Conservation (phyloP, 2,797 vertebrate genomes). For the Leontocebus nigricollis region DNA sequence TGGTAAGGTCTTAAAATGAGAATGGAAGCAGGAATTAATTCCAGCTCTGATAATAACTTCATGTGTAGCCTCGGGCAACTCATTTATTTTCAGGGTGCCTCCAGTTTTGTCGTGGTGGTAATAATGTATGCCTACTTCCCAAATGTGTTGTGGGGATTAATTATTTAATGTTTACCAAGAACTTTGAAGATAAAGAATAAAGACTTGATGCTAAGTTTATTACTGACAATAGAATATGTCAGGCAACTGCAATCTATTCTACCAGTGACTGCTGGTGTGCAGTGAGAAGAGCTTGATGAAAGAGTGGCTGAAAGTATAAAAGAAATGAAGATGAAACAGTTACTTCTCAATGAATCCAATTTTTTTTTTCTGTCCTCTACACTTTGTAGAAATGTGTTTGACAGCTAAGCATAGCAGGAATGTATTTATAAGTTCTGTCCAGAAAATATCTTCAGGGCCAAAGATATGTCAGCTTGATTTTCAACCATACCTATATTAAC, state of each 20-base stretch:
- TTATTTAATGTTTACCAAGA: slow-evolving; percentile 68
- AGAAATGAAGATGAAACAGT: slow-evolving; percentile 28
- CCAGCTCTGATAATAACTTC: slow-evolving; percentile 8
- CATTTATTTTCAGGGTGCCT: slow-evolving; percentile 49
- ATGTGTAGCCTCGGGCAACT: not conserved
- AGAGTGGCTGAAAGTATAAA: not conserved
- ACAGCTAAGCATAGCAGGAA: not conserved
- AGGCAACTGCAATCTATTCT: not conserved
- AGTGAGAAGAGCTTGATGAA: not conserved
- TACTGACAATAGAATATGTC: not conserved
- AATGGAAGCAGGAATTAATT: not conserved
- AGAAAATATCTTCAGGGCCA: slow-evolving; percentile 41
- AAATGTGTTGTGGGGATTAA: slow-evolving; percentile 59
- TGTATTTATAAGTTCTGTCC: slow-evolving; percentile 47
- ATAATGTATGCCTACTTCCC: slow-evolving; percentile 36
- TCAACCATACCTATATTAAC: not conserved
- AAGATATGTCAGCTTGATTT: slow-evolving; percentile 40
- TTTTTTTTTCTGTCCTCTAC: not conserved
- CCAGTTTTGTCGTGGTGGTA: not conserved
- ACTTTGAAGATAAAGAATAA: slow-evolving; percentile 56
- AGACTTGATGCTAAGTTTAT: slow-evolving; percentile 4
- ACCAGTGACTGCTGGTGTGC: not conserved
- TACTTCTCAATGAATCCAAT: slow-evolving; percentile 3
- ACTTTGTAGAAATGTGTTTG: slow-evolving; percentile 53
- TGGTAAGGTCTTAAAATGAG: not conserved